Evolutionary conservation across 2,113 vertebrate species (phyloP).

Genomic region (Pterocles burchelli): DNA sequence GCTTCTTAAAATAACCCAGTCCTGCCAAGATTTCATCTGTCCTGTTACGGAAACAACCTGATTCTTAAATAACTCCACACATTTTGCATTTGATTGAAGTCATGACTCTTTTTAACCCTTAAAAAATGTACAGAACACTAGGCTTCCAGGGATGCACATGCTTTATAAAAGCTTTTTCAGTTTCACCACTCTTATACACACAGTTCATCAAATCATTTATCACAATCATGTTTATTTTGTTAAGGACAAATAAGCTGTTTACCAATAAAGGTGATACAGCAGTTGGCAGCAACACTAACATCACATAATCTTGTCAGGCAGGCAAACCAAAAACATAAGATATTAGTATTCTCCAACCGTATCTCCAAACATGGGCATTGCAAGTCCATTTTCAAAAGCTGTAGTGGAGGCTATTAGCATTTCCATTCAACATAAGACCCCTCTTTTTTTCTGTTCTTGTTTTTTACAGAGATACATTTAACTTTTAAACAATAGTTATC

Average conservation of each 20-base stretch:
- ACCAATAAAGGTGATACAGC: background rate
- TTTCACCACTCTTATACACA: background rate
- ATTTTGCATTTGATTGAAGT: background rate
- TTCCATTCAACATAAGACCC: background rate
- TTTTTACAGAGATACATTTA: background rate
- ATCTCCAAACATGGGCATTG: background rate
- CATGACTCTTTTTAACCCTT: background rate
- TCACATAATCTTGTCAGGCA: background rate
- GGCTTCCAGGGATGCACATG: background rate
- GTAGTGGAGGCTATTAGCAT: background rate
- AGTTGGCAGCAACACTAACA: background rate
- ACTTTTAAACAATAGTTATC: background rate
- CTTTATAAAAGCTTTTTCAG: background rate
- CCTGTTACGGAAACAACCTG: background rate
- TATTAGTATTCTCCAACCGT: background rate
- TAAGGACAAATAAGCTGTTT: background rate
- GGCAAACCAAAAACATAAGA: background rate
- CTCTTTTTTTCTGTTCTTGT: background rate
- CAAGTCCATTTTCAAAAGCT: background rate
- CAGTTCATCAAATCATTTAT: background rate
- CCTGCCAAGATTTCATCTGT: background rate
- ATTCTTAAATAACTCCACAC: background rate
- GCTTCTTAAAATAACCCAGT: background rate
- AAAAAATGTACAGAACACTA: background rate
- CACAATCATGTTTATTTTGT: background rate